These are phyloP conservation scores for Brachyalestes nurse DNA, from an alignment of 2,797 vertebrate species.

Conservation along the genomic window DNA sequence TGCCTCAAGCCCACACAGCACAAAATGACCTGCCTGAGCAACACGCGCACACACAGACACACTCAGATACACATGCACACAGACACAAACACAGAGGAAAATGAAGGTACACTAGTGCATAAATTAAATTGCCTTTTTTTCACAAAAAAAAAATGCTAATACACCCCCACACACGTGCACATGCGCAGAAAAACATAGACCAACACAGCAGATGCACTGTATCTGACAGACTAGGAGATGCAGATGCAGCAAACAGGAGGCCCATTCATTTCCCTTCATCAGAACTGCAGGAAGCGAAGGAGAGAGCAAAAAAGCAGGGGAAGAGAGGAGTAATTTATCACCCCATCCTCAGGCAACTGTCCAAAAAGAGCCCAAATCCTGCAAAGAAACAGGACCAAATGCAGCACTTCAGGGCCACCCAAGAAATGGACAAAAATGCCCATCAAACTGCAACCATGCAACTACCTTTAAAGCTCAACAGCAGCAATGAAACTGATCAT, in stretches of 20 bases:
- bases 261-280: constrained; percentile 71
- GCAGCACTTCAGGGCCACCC: constrained; percentile 21
- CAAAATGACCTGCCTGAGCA: constrained; percentile 74
- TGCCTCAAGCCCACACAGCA: constrained; percentile 73
- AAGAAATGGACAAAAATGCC: constrained; percentile 9
- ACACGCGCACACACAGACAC: constrained; percentile 22
- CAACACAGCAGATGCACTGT: constrained; percentile 46
- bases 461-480: neutral
- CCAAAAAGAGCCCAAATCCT: constrained; percentile 57
- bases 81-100: no score
- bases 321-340: constrained; percentile 67
- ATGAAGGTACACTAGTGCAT: constrained; percentile 38
- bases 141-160: constrained; percentile 13
- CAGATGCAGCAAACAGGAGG: constrained; percentile 71
- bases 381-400: constrained; percentile 9
- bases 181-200: constrained; percentile 49
- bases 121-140: constrained; percentile 27
- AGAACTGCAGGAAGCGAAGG: constrained; percentile 57
- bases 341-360: constrained; percentile 64
- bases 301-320: constrained; percentile 37
- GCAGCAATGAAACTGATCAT: neutral
- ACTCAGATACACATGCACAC: constrained; percentile 15
- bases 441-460: neutral
- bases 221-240: constrained; percentile 69
- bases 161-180: neutral